These are phyloP conservation scores for Anaspis maculata DNA, from an alignment of 2,888 invertebrate genomes.

Conservation along the genomic window DNA sequence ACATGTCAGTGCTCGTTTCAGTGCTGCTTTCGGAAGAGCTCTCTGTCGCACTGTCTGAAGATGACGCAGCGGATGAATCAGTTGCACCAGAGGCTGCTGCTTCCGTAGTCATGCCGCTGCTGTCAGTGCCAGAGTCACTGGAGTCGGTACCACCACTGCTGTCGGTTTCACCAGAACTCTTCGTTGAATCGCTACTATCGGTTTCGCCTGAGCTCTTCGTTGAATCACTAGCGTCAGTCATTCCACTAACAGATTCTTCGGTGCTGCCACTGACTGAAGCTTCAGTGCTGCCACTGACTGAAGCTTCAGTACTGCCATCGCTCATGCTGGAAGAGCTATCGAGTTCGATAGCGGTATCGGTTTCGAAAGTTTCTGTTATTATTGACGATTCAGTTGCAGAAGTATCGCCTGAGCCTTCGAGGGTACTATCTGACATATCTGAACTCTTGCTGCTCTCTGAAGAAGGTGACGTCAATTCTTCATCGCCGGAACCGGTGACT, in stretches of 20 bases:
- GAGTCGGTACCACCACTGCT: conserved; percentile 2
- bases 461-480: conserved; percentile 19
- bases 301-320: conserved; percentile 1
- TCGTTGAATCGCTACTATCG: conserved; percentile 1
- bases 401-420: conserved; percentile 18
- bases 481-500: conserved; percentile 28
- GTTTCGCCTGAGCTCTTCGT: too few relatives aligned
- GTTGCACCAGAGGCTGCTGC: conserved; percentile 11
- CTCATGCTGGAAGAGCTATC: conserved; percentile 4
- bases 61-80: conserved; percentile 7
- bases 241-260: too few relatives aligned
- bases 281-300: neutral
- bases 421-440: conserved; percentile 7
- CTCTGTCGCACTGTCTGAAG: neutral
- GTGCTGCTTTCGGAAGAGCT: neutral
- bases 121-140: too few relatives aligned
- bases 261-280: neutral
- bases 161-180: conserved; percentile 7
- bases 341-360: conserved; percentile 5
- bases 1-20: neutral
- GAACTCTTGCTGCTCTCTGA: conserved; percentile 9
- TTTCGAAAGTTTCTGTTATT: conserved; percentile 5
- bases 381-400: conserved; percentile 7
- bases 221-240: too few relatives aligned
- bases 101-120: conserved; percentile 1